A percentile compares a stretch with the other conserved stretches of the same genome.
These are phyloP conservation scores for Gymnopithys bicolor DNA, from an alignment of 2,797 vertebrate genomes.

Conservation along the genomic window DNA sequence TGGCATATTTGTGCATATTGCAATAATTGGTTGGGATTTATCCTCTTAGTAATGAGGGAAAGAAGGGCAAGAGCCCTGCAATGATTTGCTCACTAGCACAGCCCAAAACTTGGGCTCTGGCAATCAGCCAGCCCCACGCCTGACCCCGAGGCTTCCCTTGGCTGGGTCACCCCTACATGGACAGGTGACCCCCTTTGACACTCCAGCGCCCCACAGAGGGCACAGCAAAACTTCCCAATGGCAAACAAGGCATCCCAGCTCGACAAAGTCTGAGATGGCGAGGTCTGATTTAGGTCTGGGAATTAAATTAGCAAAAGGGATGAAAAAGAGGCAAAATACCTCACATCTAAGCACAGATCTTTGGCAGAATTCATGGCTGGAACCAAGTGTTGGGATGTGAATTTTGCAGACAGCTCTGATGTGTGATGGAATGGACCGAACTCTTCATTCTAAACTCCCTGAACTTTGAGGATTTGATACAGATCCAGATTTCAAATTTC, in stretches of 20 bases:
- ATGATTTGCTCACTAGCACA: neutral
- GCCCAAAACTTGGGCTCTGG: neutral
- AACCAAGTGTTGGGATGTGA: neutral
- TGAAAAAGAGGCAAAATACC: neutral
- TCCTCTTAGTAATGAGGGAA: neutral
- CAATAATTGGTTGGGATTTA: neutral
- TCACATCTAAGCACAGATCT: neutral
- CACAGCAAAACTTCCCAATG: neutral
- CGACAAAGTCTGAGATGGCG: neutral
- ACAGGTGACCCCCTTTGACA: neutral
- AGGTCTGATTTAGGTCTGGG: neutral
- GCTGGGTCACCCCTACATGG: rapidly evolving
- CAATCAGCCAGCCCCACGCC: neutral
- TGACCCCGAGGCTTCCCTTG: neutral
- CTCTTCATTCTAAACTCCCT: neutral
- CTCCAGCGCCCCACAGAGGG: rapidly evolving
- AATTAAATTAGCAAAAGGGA: constrained; percentile 33
- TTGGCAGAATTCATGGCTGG: neutral
- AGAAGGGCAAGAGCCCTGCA: neutral
- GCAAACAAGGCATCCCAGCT: neutral
- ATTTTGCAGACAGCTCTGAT: neutral
- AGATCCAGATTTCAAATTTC: constrained; percentile 30
- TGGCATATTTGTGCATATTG: neutral
- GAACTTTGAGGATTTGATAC: neutral
- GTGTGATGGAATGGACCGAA: neutral